Base-by-base conservation (phyloP, 2,888 invertebrate species). In the Tipula unca region DNA sequence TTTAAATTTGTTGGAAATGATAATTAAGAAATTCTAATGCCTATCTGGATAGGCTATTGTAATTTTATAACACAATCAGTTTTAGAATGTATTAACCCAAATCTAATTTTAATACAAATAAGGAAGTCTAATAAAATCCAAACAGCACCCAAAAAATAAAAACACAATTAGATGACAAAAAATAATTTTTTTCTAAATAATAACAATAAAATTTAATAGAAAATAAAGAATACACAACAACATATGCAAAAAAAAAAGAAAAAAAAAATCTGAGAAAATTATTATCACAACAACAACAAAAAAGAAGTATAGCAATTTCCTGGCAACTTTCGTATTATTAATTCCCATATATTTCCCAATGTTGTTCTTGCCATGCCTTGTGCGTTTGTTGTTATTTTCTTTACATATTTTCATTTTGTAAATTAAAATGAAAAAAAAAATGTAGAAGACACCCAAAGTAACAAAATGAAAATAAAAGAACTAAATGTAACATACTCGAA, bases 331-430 rank as follows among this genome's bases (percentile, higher is more conserved):
- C 83, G 17, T 83, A 69, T 83, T 83, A 83, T 83, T 83, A 83
- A 32, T 83, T 82, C 48, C 48, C 48, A 48, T 48, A 48, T 48
- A 48, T 48, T 69, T 69, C 25, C 25, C 20, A 1, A 25, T 69
- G 32, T 83, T 82, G 29, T 83, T 83, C 17, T 83, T 83, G 35
- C 29, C 17, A 4, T 83, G 20, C 17, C 17, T 83, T 32, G 29
- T 83, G 32, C n/a, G 29, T 35, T 83, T 83, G 35, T n/a, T 32
- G n/a, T 35, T 83, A n/a, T 83, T 83, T 32, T 35, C 17, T 32
- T 32, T 32, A 83, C 83, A 83, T 83, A 83, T 83, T 83, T 83
- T 83, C 83, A 83, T 83, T 83, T 83, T 83, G 83, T 83, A 83
- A 83, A 32, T 29, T 83, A 83, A 83, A 83, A 83, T 29, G 29